A percentile compares a stretch with the other conserved stretches of the same genome.
These are phyloP conservation scores for Paedocypris micromegethes DNA, from an alignment of 2,797 vertebrate species.

Conservation along the genomic window DNA sequence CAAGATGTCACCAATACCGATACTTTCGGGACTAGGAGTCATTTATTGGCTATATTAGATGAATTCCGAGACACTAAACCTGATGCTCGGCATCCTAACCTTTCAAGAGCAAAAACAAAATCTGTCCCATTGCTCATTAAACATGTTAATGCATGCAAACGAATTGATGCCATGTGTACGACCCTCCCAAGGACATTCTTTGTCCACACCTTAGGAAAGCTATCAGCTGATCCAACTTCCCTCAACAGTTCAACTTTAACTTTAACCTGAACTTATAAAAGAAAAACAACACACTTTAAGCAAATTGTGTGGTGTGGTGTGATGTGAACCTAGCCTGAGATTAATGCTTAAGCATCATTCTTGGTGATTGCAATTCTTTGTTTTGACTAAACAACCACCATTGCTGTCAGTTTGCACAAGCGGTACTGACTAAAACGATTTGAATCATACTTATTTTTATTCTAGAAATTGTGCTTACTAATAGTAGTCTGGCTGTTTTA, in stretches of 20 bases:
- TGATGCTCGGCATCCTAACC: constrained; percentile 59
- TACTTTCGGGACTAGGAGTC: constrained; percentile 1
- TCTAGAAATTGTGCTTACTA: no score
- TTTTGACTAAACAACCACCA: no score
- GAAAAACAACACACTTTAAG: background rate
- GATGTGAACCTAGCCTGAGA: no score
- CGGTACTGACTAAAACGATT: no score
- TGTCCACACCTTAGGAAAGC: constrained; percentile 46
- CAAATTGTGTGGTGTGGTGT: no score
- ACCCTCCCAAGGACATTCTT: constrained; percentile 50
- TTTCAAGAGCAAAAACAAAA: constrained; percentile 61
- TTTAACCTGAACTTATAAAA: constrained; percentile 1
- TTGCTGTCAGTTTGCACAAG: no score
- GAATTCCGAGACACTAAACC: constrained; percentile 54
- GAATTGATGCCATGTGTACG: constrained; percentile 60
- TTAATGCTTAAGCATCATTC: no score
- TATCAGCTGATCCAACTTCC: constrained; percentile 43
- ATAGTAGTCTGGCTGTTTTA: background rate
- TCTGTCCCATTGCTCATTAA: constrained; percentile 63
- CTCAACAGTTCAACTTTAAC: background rate
- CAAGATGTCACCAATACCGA: background rate
- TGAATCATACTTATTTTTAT: no score
- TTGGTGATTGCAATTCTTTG: no score
- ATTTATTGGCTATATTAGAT: constrained; percentile 40
- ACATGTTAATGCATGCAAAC: constrained; percentile 70